These are phyloP conservation scores for Cetonia aurata DNA, from an alignment of 2,888 invertebrate genomes.

Conservation along the genomic window DNA sequence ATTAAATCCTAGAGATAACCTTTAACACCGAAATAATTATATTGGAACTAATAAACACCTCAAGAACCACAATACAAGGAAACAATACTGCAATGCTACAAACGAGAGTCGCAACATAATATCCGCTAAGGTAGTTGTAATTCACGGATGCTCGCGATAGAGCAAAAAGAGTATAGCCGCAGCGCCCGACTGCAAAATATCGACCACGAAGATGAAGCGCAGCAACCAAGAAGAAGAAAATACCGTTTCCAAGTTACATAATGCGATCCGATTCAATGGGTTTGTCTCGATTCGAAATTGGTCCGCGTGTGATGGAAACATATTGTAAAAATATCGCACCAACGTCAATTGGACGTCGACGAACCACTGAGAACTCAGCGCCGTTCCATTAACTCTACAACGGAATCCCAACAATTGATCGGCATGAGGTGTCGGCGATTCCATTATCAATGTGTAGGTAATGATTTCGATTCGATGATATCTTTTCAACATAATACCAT, in stretches of 20 bases:
- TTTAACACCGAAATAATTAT: no score
- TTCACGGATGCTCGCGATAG: conserved; percentile 12
- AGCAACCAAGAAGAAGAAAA: conserved; percentile 4
- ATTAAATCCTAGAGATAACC: no score
- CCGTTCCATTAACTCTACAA: conserved; percentile 30
- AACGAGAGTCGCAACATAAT: conserved; percentile 9
- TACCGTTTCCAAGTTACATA: conserved; percentile 25
- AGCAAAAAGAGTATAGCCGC: conserved; percentile 4
- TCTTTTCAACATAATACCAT: conserved; percentile 3
- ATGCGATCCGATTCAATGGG: conserved; percentile 9
- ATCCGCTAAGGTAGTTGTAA: conserved; percentile 7
- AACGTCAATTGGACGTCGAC: conserved; percentile 3
- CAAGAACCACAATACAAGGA: no score
- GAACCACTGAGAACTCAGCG: conserved; percentile 1
- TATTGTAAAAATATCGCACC: conserved; percentile 10
- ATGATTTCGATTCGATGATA: conserved; percentile 23
- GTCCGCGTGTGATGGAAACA: conserved; percentile 16
- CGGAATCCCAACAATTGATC: conserved; percentile 21
- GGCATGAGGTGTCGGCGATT: conserved; percentile 26
- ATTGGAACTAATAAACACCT: no score
- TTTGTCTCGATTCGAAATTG: neutral
- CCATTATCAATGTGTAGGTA: conserved; percentile 25
- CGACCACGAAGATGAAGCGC: conserved; percentile 12
- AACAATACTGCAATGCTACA: no score
- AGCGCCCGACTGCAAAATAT: conserved; percentile 8